Conservation (phyloP, 2,888 invertebrate genomes). For the Drosophila testacea region DNA sequence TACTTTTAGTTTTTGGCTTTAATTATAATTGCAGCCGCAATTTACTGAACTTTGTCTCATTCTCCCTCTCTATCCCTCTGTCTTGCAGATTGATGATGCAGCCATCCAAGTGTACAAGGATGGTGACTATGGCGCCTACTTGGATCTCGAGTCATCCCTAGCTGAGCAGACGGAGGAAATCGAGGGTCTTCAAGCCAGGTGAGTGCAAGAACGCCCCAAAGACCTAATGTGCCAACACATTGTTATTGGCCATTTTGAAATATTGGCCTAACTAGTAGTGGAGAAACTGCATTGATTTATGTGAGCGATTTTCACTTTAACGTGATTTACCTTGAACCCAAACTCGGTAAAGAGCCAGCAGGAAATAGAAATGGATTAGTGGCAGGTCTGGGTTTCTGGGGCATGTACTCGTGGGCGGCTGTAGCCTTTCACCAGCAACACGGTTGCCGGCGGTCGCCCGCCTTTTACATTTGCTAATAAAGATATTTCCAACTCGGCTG, state of each 20-base stretch:
- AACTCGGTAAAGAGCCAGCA: slow-evolving; percentile 33
- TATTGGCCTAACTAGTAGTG: slow-evolving; percentile 27
- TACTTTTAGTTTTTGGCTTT: slow-evolving; percentile 66
- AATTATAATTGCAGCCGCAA: slow-evolving; percentile 68
- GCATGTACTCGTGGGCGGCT: slow-evolving; percentile 70
- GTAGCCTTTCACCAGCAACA: slow-evolving; percentile 64
- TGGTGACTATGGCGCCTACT: slow-evolving; percentile 98
- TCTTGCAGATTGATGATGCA: slow-evolving; percentile 95
- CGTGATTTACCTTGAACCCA: slow-evolving; percentile 63
- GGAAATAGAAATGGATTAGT: slow-evolving; percentile 34
- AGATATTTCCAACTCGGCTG: slow-evolving; percentile 64
- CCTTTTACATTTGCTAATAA: slow-evolving; percentile 66
- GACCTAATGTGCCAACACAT: slow-evolving; percentile 49
- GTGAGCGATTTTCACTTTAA: slow-evolving; percentile 61
- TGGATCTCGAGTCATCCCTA: slow-evolving; percentile 98
- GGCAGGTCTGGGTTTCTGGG: slow-evolving; percentile 71
- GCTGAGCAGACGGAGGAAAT: slow-evolving; percentile 99
- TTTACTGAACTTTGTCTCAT: slow-evolving; percentile 30
- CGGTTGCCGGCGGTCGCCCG: slow-evolving; percentile 23
- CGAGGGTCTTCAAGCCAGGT: slow-evolving; percentile 97
- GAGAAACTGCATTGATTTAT: slow-evolving; percentile 39
- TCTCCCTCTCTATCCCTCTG: slow-evolving; percentile 5
- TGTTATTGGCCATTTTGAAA: slow-evolving; percentile 13
- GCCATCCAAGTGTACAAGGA: slow-evolving; percentile 98
- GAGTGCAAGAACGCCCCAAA: slow-evolving; percentile 83